Evolutionary conservation across 1,140 invertebrate species (phyloP), one percentile per base, ranked within the genome.

Genomic region (Idris sp.): DNA sequence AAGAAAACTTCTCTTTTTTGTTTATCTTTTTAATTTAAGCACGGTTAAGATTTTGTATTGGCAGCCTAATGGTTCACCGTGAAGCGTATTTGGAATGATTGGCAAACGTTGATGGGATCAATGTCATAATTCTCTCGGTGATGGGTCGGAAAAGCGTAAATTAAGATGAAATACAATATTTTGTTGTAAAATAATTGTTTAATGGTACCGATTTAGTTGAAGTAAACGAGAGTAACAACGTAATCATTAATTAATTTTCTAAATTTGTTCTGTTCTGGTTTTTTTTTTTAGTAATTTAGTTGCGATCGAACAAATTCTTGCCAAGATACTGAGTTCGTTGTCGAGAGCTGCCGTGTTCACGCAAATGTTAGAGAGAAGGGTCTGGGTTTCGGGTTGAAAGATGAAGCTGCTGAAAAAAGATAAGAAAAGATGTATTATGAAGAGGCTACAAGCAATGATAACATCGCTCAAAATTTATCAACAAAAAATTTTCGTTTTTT

Each of bases 371-470:
- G 85, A 87, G 89, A 90, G 82, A 91, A 91, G 44, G 90, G 90
- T 86, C 89, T 84, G 65, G 90, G 90, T 86, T 90, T 90, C 72
- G 89, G 84, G 87, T 91, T 91, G 88, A 90, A 91, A 82, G 89
- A 89, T 86, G 87, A 88, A 85, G 84, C 86, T 83, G 89, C 90
- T 91, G 90, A 88, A 91, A 91, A 88, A 78, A 84, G 83, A 86
- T 84, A 88, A 85, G 84, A 87, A 86, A 88, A 84, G 82, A 88
- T 83, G 77, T 82, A 82, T 84, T 84, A 85, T 85, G 68, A 75
- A 40, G 56, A 64, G 62, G 74, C 61, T 62, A 64, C 15, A 72
- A 61, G 64, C 68, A 76, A 65, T 53, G 73, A 69, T 53, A 53
- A 68, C 51, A 58, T n/a, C n/a, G n/a, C n/a, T n/a, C n/a, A n/a